Evolutionary conservation across 2,797 vertebrate genomes (phyloP), one percentile per base, ranked within the genome.

Genomic region (Manis javanica): DNA sequence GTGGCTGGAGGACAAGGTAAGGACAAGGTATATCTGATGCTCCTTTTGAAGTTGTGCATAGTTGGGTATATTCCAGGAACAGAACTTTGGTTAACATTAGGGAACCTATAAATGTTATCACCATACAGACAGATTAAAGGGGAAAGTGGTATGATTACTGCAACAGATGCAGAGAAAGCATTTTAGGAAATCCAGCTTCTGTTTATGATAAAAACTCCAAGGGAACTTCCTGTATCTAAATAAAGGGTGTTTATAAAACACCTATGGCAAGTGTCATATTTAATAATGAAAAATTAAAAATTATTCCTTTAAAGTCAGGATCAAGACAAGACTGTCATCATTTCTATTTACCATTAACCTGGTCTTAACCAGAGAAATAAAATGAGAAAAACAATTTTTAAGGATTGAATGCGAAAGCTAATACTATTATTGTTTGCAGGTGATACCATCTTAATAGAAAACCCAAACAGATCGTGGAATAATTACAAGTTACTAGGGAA

Each of bases 251-350:
- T 77, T 64, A 71, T 59, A 13, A 23, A 72, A 75, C 26, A n/a
- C 3, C 34, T 85, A 61, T 2, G 3, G 26, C 55, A 66, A 77
- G 37, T 34, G 39, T 81, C 21, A 24, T 10, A 46, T 64, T 78
- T 88, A 87, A 72, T 51, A 68, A 88, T 63, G 31, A 95, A 88
- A 94, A 49, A 42, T 81, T 39, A 23, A 66, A 72, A 93, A 79
- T 18, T 74, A 68, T 51, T 71, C n/a, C 34, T 79, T 71, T 82
- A 78, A 93, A 85, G 21, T 46, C 34, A 75, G 12, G 23, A 79
- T 86, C 53, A 68, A 91, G 84, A 74, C 5, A 31, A 51, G 46
- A 66, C 21, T 68, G 34, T 55, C 26, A 11, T 71, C 10, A 63
- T 12, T 85, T 81, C 93, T 59, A 2, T 78, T 79, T 68, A n/a